Evolutionary conservation across 2,113 vertebrate species (phyloP).

Genomic region (Crotalus horridus): DNA sequence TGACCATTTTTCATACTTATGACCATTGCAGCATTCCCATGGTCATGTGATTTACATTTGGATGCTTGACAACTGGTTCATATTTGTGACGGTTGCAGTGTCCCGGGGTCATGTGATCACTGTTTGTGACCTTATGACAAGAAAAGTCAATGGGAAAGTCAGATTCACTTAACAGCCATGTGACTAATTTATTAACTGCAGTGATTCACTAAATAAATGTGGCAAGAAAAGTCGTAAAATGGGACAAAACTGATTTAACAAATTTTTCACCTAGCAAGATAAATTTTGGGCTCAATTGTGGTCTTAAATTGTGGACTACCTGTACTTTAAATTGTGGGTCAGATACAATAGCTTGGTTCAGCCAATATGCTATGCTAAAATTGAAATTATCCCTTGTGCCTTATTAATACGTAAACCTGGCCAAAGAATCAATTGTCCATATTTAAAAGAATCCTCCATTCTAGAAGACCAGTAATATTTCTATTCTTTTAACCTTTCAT

Average conservation of each 20-base stretch:
- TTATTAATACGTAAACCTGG: not conserved
- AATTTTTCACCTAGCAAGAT: not conserved
- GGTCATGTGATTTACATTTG: not conserved
- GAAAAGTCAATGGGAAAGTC: not conserved
- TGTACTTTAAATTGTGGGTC: not conserved
- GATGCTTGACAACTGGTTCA: not conserved
- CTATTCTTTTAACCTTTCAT: not conserved
- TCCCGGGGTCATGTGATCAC: not conserved
- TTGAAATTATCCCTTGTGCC: not conserved
- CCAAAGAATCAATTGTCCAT: not conserved
- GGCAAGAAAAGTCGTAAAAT: not conserved
- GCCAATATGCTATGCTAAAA: not conserved
- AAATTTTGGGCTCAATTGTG: not conserved
- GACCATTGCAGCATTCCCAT: not conserved
- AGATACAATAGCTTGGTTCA: not conserved
- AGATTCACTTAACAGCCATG: not conserved
- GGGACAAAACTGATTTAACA: not conserved
- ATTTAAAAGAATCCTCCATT: not conserved
- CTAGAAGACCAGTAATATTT: not conserved
- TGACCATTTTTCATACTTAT: not conserved
- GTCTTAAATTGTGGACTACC: not conserved
- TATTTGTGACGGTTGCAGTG: not conserved
- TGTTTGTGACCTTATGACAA: not conserved
- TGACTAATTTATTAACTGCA: not conserved
- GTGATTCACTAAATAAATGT: not conserved